phyloP scores from a whole-genome alignment of 2,113 vertebrate species.

The Micronycteris hirsuta region DNA sequence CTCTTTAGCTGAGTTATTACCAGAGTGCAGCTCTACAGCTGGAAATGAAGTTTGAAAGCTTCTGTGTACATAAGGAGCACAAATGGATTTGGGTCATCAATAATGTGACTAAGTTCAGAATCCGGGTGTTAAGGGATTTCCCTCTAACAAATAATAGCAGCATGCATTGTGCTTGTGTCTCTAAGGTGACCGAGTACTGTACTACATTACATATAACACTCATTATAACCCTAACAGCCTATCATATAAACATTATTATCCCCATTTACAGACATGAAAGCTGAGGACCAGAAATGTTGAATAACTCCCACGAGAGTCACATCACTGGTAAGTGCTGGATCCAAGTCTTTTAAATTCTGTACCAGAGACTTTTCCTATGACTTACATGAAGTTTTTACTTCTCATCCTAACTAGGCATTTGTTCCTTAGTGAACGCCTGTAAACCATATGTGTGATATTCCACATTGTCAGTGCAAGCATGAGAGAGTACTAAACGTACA shows the following conservation, averaged over 20 bases:
- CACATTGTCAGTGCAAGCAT: neutral
- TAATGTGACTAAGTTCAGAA: slow-evolving; percentile 59
- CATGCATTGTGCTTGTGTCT: neutral
- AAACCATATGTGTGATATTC: neutral
- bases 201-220: neutral
- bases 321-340: neutral
- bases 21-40: slow-evolving; percentile 60
- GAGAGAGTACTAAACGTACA: neutral
- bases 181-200: neutral
- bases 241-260: neutral
- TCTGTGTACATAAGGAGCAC: slow-evolving; percentile 56
- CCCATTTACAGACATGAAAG: neutral
- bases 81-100: slow-evolving; percentile 72
- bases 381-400: neutral
- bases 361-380: neutral
- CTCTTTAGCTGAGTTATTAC: slow-evolving; percentile 73
- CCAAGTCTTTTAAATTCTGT: neutral
- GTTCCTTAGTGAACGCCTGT: neutral
- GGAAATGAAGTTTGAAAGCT: slow-evolving; percentile 72
- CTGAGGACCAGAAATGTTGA: neutral
- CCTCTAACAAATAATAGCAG: slow-evolving; percentile 20
- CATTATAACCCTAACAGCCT: neutral
- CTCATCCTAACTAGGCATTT: neutral
- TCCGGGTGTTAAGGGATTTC: slow-evolving; percentile 51
- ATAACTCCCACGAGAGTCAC: neutral